phyloP scores from a whole-genome alignment of 2,797 vertebrate genomes.

The Trachops cirrhosus region DNA sequence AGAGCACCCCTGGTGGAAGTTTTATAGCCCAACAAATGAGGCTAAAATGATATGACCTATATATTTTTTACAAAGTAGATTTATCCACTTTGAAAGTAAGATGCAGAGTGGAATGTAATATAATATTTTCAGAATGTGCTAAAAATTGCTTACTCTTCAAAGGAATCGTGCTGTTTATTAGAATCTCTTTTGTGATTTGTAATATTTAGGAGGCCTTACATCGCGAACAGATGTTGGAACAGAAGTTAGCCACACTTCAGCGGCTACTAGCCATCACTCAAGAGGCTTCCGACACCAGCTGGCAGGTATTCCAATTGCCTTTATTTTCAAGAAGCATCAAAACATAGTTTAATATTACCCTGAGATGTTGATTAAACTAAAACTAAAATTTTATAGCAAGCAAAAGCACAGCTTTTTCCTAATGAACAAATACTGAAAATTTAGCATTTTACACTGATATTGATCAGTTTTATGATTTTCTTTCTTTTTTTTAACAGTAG shows the following conservation, averaged over 20 bases:
- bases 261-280: slow-evolving; percentile 95
- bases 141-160: slow-evolving; percentile 22
- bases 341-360: background rate
- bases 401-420: slow-evolving; percentile 12
- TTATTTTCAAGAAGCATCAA: slow-evolving; percentile 27
- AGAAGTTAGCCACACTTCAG: slow-evolving; percentile 98
- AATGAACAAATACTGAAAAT: slow-evolving; percentile 30
- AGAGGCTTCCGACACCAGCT: slow-evolving; percentile 99
- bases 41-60: background rate
- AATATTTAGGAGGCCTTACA: slow-evolving; percentile 96
- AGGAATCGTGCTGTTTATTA: slow-evolving; percentile 14
- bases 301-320: slow-evolving; percentile 90
- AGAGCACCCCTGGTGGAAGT: background rate
- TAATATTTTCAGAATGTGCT: slow-evolving; percentile 13
- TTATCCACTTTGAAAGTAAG: slow-evolving; percentile 5
- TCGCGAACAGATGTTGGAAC: slow-evolving; percentile 99
- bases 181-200: slow-evolving; percentile 60
- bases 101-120: background rate
- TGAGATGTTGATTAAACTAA: slow-evolving; percentile 31
- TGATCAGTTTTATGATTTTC: slow-evolving; percentile 29
- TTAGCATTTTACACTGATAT: slow-evolving; percentile 20
- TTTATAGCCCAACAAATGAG: background rate
- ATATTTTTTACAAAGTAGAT: background rate
- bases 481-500: background rate
- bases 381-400: slow-evolving; percentile 23